Evolutionary conservation across 64 coral and sea anemone species (phyloP).

Genomic region (Trachythela sp.): DNA sequence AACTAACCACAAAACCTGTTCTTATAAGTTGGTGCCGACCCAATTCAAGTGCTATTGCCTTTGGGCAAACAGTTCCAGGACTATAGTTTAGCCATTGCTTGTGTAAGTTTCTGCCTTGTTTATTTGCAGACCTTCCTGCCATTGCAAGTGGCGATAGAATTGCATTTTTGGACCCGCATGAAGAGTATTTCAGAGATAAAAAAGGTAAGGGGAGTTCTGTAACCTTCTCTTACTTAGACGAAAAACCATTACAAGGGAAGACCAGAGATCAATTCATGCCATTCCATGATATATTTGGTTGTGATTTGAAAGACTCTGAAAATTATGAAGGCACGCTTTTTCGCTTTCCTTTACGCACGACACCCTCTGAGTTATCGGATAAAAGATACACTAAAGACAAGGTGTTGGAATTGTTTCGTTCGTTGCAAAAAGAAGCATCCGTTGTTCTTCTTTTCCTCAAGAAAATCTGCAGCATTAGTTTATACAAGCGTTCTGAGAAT

Average conservation of each 20-base stretch:
- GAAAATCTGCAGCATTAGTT: conserved; percentile 60
- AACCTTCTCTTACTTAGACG: not conserved
- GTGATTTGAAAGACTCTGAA: conserved; percentile 27
- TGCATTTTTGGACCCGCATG: conserved; percentile 67
- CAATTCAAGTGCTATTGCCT: no score
- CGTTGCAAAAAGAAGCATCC: conserved; percentile 68
- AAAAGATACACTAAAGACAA: conserved; percentile 70
- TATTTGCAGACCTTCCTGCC: conserved; percentile 68
- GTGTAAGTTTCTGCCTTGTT: not conserved
- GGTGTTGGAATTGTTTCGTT: conserved; percentile 54
- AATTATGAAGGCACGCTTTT: conserved; percentile 76
- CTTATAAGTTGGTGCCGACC: no score
- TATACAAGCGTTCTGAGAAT: conserved; percentile 38
- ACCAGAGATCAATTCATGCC: conserved; percentile 71
- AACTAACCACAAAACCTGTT: no score
- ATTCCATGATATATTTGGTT: conserved; percentile 68
- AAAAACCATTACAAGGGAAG: not conserved
- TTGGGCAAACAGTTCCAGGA: no score
- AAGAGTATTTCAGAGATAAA: conserved; percentile 52
- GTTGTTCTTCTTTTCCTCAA: conserved; percentile 66
- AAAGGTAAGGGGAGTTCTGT: conserved; percentile 48
- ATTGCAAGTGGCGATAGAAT: conserved; percentile 46
- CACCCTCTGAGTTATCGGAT: conserved; percentile 56
- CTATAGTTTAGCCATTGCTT: not conserved
- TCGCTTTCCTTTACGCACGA: conserved; percentile 67